phyloP scores from a whole-genome alignment of 2,888 invertebrate species.

The Cheilosia grossa region DNA sequence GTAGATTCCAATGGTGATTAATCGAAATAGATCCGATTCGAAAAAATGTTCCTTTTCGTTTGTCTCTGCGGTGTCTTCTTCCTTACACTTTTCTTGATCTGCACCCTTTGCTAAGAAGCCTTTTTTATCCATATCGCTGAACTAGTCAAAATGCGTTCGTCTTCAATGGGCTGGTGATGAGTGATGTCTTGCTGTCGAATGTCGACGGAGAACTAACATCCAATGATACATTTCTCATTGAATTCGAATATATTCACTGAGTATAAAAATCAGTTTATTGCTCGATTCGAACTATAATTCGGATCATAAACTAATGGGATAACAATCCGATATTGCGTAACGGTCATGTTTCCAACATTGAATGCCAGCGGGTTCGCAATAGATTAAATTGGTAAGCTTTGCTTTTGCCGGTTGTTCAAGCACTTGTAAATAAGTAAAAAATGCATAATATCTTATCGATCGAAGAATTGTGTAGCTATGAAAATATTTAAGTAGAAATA shows the following conservation, averaged over 20 bases:
- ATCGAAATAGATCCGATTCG: conserved; percentile 79
- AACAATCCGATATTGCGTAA: not conserved
- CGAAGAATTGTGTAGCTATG: not conserved
- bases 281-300: conserved; percentile 12
- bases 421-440: not conserved
- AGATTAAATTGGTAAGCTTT: conserved; percentile 5
- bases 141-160: not conserved
- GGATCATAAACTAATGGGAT: conserved; percentile 35
- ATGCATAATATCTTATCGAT: not conserved
- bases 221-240: no score
- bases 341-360: not conserved
- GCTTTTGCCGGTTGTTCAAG: conserved; percentile 4
- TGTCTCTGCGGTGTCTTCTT: conserved; percentile 79
- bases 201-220: conserved; percentile 41
- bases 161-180: not conserved
- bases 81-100: conserved; percentile 64
- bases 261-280: conserved; percentile 22
- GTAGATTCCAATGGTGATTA: conserved; percentile 77
- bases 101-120: not conserved
- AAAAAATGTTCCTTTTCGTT: conserved; percentile 79
- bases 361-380: not conserved
- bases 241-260: conserved; percentile 50
- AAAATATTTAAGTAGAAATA: not conserved
- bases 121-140: conserved; percentile 1
- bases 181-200: conserved; percentile 31